Conservation (phyloP, 1,140 invertebrate species). For the Brachionus sp. region DNA sequence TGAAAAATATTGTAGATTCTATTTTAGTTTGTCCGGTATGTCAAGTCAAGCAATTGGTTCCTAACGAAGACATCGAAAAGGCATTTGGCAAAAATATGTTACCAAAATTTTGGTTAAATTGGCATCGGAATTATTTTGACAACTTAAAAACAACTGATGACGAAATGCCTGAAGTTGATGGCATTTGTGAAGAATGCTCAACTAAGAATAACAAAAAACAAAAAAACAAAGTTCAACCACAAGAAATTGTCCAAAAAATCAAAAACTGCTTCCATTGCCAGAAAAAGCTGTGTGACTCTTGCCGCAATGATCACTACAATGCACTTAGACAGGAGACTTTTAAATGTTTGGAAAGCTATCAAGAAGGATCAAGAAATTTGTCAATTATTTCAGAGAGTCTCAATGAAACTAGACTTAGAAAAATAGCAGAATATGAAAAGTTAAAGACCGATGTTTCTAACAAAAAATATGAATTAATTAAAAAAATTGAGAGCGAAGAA, state of each 20-base stretch:
- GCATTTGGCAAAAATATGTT: background rate
- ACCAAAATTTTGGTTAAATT: slow-evolving; percentile 15
- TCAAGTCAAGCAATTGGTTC: background rate
- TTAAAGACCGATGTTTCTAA: background rate
- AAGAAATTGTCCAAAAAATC: background rate
- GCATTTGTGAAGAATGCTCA: background rate
- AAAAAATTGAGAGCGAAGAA: background rate
- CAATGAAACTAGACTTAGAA: background rate
- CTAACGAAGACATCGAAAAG: background rate
- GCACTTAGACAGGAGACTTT: background rate
- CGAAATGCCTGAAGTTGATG: background rate
- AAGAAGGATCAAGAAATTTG: background rate
- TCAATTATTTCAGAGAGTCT: background rate
- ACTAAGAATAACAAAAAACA: background rate
- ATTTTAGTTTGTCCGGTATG: background rate
- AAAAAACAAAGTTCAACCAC: background rate
- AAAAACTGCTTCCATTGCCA: slow-evolving; percentile 2
- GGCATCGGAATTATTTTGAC: background rate
- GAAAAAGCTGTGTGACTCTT: background rate
- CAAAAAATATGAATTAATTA: background rate
- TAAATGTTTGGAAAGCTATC: background rate
- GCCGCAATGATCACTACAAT: slow-evolving; percentile 3
- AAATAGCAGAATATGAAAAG: slow-evolving; percentile 24
- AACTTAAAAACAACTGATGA: background rate
- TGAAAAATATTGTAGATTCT: background rate